Conservation (phyloP, 2,113 vertebrate genomes). For the Passer montanus region DNA sequence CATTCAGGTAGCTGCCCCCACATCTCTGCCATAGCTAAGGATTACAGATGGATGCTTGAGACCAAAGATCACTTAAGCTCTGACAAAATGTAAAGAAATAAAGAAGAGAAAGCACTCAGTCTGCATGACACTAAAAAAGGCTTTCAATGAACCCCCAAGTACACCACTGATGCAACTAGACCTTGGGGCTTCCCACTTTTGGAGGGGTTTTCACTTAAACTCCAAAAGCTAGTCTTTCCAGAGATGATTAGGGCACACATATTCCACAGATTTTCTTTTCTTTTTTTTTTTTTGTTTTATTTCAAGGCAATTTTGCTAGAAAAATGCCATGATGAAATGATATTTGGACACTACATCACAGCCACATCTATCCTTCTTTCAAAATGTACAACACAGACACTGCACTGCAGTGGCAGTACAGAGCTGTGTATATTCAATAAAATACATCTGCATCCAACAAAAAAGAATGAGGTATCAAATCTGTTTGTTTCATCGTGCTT, state of each 20-base stretch:
- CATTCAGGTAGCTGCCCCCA: neutral
- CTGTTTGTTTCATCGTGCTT: neutral
- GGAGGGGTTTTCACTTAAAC: neutral
- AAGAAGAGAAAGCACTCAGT: neutral
- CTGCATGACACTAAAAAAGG: neutral
- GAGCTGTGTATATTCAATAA: neutral
- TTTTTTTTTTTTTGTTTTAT: neutral
- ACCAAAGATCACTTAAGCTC: neutral
- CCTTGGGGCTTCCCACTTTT: neutral
- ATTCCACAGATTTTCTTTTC: no score
- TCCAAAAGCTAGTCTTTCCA: neutral
- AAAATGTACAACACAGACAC: neutral
- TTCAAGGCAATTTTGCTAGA: neutral
- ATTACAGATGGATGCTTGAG: neutral
- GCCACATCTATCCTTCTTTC: neutral
- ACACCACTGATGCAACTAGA: neutral
- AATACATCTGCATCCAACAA: neutral
- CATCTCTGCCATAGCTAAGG: neutral
- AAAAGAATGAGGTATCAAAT: neutral
- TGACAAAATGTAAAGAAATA: neutral
- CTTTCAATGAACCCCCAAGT: neutral
- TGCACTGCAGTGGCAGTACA: neutral
- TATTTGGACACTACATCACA: neutral
- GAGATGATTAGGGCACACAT: neutral
- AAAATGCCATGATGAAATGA: neutral